Conservation (phyloP, 2,113 vertebrate genomes). For the Zosterops hypoxanthus region DNA sequence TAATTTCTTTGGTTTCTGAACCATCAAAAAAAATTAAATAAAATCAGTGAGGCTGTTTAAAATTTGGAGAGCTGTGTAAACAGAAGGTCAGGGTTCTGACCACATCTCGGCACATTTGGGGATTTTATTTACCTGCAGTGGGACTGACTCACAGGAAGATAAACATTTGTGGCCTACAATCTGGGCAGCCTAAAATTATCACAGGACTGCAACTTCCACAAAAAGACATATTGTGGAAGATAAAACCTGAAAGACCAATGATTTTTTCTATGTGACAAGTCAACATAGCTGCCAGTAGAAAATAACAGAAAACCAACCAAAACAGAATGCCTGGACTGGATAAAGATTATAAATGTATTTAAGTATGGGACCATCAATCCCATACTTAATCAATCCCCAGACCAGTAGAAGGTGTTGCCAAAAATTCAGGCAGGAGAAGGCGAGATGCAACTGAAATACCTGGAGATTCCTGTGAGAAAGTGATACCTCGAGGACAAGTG, state of each 20-base stretch:
- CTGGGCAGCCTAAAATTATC: not conserved
- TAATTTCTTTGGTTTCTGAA: not conserved
- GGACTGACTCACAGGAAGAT: not conserved
- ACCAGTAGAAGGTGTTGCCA: too few relatives aligned
- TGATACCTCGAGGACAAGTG: not conserved
- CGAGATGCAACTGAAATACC: not conserved
- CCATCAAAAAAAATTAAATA: not conserved
- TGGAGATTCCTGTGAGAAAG: not conserved
- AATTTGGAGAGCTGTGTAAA: not conserved
- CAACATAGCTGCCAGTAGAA: not conserved
- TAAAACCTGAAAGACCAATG: not conserved
- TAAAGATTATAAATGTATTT: not conserved
- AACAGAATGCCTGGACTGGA: not conserved
- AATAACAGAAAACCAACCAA: not conserved
- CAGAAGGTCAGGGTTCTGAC: not conserved
- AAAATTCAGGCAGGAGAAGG: not conserved
- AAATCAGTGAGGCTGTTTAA: not conserved
- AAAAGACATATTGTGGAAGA: not conserved
- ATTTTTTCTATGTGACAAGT: not conserved
- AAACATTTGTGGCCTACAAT: not conserved
- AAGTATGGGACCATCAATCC: not conserved
- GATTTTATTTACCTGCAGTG: conserved; percentile 15
- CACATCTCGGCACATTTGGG: rapidly evolving
- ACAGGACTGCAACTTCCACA: not conserved
- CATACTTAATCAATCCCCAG: too few relatives aligned